Evolutionary conservation across 2,113 vertebrate species (phyloP).

Genomic region (Perca schrenkii): DNA sequence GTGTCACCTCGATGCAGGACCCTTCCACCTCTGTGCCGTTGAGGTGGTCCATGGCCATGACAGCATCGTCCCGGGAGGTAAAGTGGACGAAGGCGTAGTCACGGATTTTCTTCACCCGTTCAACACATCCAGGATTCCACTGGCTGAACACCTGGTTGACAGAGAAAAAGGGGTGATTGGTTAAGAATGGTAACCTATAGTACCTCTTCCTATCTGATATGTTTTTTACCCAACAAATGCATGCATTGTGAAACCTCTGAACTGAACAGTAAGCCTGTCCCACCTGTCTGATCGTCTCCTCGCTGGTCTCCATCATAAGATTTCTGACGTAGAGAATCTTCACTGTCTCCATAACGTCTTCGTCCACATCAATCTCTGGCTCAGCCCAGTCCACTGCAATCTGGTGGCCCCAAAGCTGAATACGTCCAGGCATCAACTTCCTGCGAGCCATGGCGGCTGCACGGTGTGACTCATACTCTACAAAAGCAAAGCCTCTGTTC

Average conservation of each 20-base stretch:
- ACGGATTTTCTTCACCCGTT: constrained; percentile 98
- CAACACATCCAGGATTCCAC: constrained; percentile 96
- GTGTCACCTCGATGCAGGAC: constrained; percentile 95
- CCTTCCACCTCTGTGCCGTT: constrained; percentile 96
- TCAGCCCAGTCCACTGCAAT: constrained; percentile 99
- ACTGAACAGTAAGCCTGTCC: not conserved
- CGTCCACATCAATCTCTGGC: constrained; percentile 98
- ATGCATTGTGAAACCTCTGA: not conserved
- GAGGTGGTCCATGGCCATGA: constrained; percentile 95
- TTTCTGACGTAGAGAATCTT: constrained; percentile 99
- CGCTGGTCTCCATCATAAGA: constrained; percentile 98
- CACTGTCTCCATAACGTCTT: constrained; percentile 99
- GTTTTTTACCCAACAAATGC: not conserved
- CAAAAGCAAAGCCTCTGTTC: constrained; percentile 98
- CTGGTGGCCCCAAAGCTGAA: constrained; percentile 98
- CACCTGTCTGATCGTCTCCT: constrained; percentile 94
- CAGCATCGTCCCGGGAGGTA: constrained; percentile 93
- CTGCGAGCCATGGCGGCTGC: constrained; percentile 98
- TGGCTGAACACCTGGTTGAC: constrained; percentile 89
- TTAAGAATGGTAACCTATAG: not conserved
- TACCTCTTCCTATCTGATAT: not conserved
- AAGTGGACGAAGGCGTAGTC: constrained; percentile 99
- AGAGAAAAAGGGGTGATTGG: constrained; percentile 1
- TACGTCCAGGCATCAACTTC: constrained; percentile 97
- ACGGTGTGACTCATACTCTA: constrained; percentile 97